Base-by-base conservation (phyloP, 2,797 vertebrate genomes). In the Cheracebus regulus region DNA sequence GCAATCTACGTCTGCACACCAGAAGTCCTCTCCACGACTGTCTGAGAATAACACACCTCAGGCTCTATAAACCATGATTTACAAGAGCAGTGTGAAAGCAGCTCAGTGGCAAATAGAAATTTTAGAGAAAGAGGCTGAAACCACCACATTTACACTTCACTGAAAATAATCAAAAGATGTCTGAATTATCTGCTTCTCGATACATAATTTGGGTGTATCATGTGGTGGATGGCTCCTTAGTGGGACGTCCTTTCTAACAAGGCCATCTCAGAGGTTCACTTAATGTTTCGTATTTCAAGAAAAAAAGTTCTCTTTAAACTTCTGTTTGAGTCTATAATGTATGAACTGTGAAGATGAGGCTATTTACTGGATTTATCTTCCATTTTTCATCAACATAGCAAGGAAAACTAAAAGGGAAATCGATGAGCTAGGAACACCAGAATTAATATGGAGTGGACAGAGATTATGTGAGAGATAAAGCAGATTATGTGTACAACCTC, bases 11-110 rank as follows among this genome's bases (percentile, higher is more conserved):
- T 46, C 57, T 58, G 79, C 72, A 50, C 24, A 3, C 48, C 30
- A 11, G 28, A 91, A 48, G 36, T n/a, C 57, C 80, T 79, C 79
- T 72, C 17, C 39, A 41, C 28, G 8, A 6, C 90, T 94, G 75
- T 91, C 96, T 30, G 83, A 79, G 82, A 96, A 93, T 72, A 88
- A 61, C 26, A 67, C 9, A 84, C 44, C 30, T 61, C 73, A 1
- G 19, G 67, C 46, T 41, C 73, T 13, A 1, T 1, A 50, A 19
- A 6, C 58, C 14, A 1, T 3, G 4, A 57, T 24, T 24, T 64
- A n/a, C n/a, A 4, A 46, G 0, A 36, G 19, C 26, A 55, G 39
- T 0, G 0, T 13, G 81, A 61, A 33, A 33, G 61, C 26, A 67
- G 36, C 30, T 28, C 41, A 9, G 17, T 0, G 9, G 36, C 46